phyloP scores from a whole-genome alignment of 2,113 vertebrate genomes.

The Pao palembangensis region DNA sequence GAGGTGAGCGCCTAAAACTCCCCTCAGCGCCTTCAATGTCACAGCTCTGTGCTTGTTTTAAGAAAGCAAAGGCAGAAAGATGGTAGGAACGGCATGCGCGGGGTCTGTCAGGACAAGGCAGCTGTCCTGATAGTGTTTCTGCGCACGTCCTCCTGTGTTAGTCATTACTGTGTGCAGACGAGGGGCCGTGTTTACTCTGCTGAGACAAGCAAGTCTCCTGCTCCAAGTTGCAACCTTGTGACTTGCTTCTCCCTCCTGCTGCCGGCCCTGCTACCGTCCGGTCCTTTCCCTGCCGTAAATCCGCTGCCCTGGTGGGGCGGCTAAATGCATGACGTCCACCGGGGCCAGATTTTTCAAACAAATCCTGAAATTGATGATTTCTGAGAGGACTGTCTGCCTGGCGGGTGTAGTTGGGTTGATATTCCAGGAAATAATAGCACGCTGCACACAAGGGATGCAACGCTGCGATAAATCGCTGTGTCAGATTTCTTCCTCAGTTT shows the following conservation, averaged over 20 bases:
- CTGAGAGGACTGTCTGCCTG: constrained; percentile 24
- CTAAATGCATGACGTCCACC: constrained; percentile 32
- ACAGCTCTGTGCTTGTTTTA: constrained; percentile 42
- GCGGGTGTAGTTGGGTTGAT: constrained; percentile 52
- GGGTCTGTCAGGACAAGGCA: constrained; percentile 53
- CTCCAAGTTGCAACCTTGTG: constrained; percentile 75
- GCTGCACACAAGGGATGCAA: constrained; percentile 56
- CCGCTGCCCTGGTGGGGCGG: constrained; percentile 22
- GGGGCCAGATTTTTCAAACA: constrained; percentile 20
- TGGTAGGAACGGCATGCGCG: constrained; percentile 56
- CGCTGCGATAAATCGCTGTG: constrained; percentile 44
- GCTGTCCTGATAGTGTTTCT: constrained; percentile 67
- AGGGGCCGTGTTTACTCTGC: constrained; percentile 76
- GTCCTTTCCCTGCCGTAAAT: constrained; percentile 50
- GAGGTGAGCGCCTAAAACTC: constrained; percentile 31
- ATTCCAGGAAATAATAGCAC: constrained; percentile 61
- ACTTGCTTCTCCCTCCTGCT: constrained; percentile 70
- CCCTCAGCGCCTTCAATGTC: not conserved
- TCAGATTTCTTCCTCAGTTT: constrained; percentile 52
- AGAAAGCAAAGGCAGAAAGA: constrained; percentile 42
- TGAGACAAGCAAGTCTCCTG: constrained; percentile 77
- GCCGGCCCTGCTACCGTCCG: constrained; percentile 65
- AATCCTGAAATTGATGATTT: constrained; percentile 18
- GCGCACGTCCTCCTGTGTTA: constrained; percentile 72
- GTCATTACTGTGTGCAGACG: constrained; percentile 76